Evolutionary conservation across 2,113 vertebrate genomes (phyloP).

Genomic region (Rhinichthys klamathensis): DNA sequence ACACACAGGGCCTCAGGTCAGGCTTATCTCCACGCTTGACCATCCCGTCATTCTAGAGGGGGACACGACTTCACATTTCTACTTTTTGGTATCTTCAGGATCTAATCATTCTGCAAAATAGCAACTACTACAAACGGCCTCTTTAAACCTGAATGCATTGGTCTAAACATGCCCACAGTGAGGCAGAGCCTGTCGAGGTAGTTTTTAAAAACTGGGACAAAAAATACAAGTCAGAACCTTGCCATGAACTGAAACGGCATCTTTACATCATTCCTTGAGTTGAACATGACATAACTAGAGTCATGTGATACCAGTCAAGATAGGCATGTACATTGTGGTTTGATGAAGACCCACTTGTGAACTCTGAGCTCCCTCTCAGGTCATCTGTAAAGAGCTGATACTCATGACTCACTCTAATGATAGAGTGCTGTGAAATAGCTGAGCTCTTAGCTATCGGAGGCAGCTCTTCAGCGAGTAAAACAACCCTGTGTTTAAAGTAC

Average conservation of each 20-base stretch:
- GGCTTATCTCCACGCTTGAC: slow-evolving; percentile 40
- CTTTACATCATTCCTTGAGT: slow-evolving; percentile 9
- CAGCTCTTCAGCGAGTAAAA: slow-evolving; percentile 34
- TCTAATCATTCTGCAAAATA: background rate
- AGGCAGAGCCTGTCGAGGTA: background rate
- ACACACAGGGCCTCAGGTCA: slow-evolving; percentile 38
- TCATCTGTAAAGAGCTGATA: slow-evolving; percentile 24
- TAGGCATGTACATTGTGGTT: background rate
- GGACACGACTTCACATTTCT: background rate
- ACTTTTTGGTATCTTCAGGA: slow-evolving; percentile 21
- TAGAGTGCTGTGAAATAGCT: slow-evolving; percentile 41
- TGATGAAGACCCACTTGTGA: slow-evolving; percentile 31
- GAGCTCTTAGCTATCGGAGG: slow-evolving; percentile 34
- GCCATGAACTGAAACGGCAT: background rate
- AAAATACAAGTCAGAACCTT: slow-evolving; percentile 29
- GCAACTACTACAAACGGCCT: background rate
- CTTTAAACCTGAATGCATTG: background rate
- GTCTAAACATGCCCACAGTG: slow-evolving; percentile 21
- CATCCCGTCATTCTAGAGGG: slow-evolving; percentile 30
- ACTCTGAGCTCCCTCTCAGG: slow-evolving; percentile 9
- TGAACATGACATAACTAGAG: slow-evolving; percentile 38
- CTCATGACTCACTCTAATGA: slow-evolving; percentile 44
- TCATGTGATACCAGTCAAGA: slow-evolving; percentile 2
- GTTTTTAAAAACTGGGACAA: background rate
- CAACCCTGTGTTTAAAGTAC: slow-evolving; percentile 43